Conservation (phyloP, 2,888 invertebrate genomes). For the Parochlus steinenii region DNA sequence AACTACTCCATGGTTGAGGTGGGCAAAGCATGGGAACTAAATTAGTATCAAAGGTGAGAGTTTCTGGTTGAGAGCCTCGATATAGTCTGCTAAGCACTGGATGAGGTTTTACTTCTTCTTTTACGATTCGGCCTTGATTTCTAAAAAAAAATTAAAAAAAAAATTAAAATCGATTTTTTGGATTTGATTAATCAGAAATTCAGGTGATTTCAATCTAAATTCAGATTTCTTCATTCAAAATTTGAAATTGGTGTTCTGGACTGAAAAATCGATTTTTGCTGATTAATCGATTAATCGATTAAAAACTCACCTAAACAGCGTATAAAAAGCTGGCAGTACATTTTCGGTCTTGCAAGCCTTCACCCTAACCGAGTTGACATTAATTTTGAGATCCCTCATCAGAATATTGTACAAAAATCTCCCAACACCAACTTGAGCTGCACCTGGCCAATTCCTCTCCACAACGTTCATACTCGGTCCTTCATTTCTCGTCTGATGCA, state of each 20-base stretch:
- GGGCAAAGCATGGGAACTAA: constrained; percentile 65
- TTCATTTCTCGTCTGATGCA: constrained; percentile 32
- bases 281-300: no score
- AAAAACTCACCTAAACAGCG: no score
- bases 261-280: no score
- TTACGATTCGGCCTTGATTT: constrained; percentile 42
- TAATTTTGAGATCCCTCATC: constrained; percentile 68
- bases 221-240: no score
- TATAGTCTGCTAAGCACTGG: constrained; percentile 52
- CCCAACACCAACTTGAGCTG: constrained; percentile 49
- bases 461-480: constrained; percentile 42
- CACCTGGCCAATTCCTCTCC: constrained; percentile 48
- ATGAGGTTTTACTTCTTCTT: constrained; percentile 71
- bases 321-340: constrained; percentile 61
- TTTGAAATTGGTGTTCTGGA: no score
- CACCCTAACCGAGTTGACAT: constrained; percentile 47
- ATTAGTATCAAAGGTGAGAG: constrained; percentile 52
- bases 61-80: constrained; percentile 46
- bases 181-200: no score
- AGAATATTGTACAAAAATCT: constrained; percentile 77
- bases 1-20: constrained; percentile 68
- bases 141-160: no score
- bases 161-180: no score
- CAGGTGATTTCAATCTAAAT: no score
- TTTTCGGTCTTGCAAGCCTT: constrained; percentile 36